phyloP scores from a whole-genome alignment of 1,140 invertebrate genomes.

The Brachionus manjavacas region DNA sequence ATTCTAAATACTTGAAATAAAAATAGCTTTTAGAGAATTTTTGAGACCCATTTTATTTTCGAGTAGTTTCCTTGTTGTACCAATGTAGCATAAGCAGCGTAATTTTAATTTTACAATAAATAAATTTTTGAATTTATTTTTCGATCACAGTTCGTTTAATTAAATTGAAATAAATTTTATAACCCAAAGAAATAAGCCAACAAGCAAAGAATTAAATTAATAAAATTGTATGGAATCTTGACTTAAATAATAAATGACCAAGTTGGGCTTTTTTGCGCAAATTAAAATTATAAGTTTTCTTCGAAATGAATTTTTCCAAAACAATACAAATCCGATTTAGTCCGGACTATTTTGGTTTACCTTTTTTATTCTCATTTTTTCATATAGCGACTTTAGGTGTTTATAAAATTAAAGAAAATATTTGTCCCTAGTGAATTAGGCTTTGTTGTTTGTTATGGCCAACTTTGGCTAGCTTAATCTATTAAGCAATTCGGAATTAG shows the following conservation, averaged over 20 bases:
- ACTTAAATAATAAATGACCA: background rate
- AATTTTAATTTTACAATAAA: background rate
- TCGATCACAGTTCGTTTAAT: background rate
- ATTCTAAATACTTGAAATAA: background rate
- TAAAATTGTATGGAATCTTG: background rate
- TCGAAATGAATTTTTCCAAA: background rate
- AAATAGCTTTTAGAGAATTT: background rate
- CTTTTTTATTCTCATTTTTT: background rate
- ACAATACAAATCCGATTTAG: slow-evolving; percentile 12
- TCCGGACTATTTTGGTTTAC: background rate
- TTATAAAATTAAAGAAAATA: slow-evolving; percentile 1
- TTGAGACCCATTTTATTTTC: background rate
- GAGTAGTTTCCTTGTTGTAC: background rate
- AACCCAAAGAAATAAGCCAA: background rate
- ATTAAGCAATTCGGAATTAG: slow-evolving; percentile 16
- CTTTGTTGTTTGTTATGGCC: background rate
- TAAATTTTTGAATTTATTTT: background rate
- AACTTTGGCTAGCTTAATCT: slow-evolving; percentile 4
- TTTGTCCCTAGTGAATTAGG: background rate
- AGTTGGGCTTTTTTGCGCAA: background rate
- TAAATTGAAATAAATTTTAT: background rate
- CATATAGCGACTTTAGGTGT: background rate
- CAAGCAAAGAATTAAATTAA: background rate
- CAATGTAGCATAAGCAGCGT: background rate
- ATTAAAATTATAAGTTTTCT: slow-evolving; percentile 15